phyloP scores from a whole-genome alignment of 1,140 invertebrate species.

The Babylonia areolata region DNA sequence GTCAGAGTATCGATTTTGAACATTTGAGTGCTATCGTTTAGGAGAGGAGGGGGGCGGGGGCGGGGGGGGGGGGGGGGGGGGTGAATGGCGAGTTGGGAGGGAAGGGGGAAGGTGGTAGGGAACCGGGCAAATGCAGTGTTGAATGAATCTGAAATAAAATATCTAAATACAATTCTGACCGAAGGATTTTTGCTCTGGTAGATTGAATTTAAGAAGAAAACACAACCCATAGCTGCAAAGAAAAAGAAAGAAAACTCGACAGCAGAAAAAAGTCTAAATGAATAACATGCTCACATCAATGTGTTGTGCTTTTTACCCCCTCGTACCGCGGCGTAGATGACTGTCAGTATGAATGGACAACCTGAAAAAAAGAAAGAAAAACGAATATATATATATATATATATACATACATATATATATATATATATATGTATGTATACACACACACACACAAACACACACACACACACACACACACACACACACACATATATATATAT shows the following conservation, averaged over 20 bases:
- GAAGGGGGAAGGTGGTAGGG: neutral
- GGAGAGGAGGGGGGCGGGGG: too few relatives aligned
- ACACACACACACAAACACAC: neutral
- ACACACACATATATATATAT: neutral
- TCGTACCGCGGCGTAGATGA: constrained; percentile 7
- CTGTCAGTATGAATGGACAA: neutral
- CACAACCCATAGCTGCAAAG: too few relatives aligned
- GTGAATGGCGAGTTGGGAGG: too few relatives aligned
- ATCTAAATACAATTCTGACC: too few relatives aligned
- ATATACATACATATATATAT: neutral
- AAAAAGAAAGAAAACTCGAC: neutral
- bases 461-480: neutral
- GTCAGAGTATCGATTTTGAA: too few relatives aligned
- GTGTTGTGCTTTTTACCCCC: neutral
- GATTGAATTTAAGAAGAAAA: too few relatives aligned
- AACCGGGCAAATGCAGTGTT: too few relatives aligned
- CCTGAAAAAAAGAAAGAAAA: neutral
- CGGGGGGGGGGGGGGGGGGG: too few relatives aligned
- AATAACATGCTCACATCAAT: neutral
- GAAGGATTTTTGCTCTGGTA: too few relatives aligned
- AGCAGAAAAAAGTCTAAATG: neutral
- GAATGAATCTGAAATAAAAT: too few relatives aligned
- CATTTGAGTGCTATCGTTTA: too few relatives aligned
- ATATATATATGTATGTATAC: neutral
- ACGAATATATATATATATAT: neutral